phyloP scores from a whole-genome alignment of 2,113 vertebrate genomes.

The Chelonoidis abingdonii region DNA sequence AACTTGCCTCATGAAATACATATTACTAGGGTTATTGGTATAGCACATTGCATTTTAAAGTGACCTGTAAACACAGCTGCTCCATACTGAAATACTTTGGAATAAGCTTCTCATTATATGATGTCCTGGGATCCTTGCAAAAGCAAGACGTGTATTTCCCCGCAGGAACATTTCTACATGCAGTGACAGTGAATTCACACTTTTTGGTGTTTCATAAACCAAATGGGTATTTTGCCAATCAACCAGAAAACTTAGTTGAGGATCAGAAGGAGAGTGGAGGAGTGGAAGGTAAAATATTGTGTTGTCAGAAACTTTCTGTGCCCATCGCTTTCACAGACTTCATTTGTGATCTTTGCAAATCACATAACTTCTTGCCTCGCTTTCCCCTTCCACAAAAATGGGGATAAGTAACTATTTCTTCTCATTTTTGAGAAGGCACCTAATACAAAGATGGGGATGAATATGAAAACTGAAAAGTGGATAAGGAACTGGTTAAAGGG shows the following conservation, averaged over 20 bases:
- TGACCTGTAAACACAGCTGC: rapidly evolving
- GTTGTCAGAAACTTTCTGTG: neutral
- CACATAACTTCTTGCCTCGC: rapidly evolving
- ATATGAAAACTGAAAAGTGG: too few species aligned
- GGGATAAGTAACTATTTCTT: conserved; percentile 6
- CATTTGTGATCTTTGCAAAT: neutral
- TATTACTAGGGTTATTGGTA: neutral
- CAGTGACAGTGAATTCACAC: neutral
- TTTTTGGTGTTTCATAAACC: rapidly evolving
- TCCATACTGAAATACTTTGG: rapidly evolving
- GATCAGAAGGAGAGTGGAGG: neutral
- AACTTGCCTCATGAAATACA: rapidly evolving
- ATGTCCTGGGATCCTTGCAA: neutral
- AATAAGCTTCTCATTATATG: neutral
- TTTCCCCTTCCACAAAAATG: neutral
- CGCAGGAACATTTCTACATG: neutral
- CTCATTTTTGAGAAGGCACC: neutral
- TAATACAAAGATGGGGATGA: neutral
- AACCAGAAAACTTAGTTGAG: rapidly evolving
- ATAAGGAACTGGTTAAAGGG: too few species aligned
- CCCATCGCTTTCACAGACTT: neutral
- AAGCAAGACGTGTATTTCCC: too few species aligned
- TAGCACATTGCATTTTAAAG: rapidly evolving
- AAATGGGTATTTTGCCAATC: rapidly evolving
- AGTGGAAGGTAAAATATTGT: neutral